Base-by-base conservation (phyloP, 2,113 vertebrate species). In the Gavialis gangeticus region DNA sequence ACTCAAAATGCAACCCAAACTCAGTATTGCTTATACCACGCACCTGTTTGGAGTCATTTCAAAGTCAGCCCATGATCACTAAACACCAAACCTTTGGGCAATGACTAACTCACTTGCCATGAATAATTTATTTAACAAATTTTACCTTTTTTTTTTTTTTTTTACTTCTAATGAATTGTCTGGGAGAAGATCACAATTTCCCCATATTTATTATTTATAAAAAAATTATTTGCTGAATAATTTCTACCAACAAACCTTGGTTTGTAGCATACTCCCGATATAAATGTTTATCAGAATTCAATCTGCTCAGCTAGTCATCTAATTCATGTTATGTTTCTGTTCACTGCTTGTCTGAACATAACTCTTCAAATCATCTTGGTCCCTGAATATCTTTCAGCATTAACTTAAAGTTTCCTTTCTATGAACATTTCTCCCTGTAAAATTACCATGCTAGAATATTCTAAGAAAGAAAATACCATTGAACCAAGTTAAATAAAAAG, bases 171-270 rank as follows among this genome's bases (percentile, higher is more conserved):
- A 87, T 90, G 24, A 96, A 91, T 94, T 34, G 81, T 25, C 90
- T 90, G 5, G 54, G 76, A 94, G 56, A 64, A 11, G 86, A 93
- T 94, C 87, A 94, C 58, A 76, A 66, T 95, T 95, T 88, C 88
- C 71, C 89, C 58, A 28, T 90, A 95, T 97, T 90, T 94, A 94
- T 97, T 97, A 95, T 96, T 97, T 88, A 96, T 96, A 88, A 64
- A 73, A 73, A 59, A 93, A 89, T 67, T 85, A 78, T 93, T 96
- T 92, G 92, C 88, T 92, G 86, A 94, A 91, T 92, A 90, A 94
- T 93, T 92, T 91, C 86, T 86, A 59, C 90, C 95, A 90, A 90
- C 66, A 85, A 82, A 80, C 94, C 82, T 79, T 87, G 79, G 91
- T 96, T 90, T 63, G 84, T 91, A 91, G 67, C 64, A 91, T 46